Evolutionary conservation across 2,888 invertebrate genomes (phyloP).

Genomic region (Athetis lepigone): DNA sequence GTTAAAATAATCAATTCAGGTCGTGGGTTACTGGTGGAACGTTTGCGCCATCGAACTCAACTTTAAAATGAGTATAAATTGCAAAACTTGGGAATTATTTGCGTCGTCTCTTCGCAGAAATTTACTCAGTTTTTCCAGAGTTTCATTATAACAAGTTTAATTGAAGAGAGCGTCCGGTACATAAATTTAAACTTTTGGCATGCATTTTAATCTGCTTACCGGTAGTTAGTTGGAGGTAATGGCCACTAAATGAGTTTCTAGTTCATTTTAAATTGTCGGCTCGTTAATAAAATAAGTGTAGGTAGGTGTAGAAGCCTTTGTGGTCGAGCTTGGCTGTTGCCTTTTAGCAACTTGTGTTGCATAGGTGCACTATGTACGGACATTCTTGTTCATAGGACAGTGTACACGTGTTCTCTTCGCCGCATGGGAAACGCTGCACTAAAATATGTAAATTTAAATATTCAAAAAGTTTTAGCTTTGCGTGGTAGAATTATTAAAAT

Average conservation of each 20-base stretch:
- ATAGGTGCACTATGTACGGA: conserved; percentile 27
- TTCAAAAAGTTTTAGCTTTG: conserved; percentile 35
- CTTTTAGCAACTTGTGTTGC: conserved; percentile 48
- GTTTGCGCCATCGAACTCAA: conserved; percentile 79
- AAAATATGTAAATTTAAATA: conserved; percentile 38
- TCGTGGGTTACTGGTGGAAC: conserved; percentile 69
- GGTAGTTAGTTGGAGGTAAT: conserved; percentile 82
- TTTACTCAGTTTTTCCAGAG: conserved; percentile 84
- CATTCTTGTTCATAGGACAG: conserved; percentile 44
- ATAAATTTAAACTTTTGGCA: conserved; percentile 88
- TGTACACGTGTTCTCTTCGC: conserved; percentile 42
- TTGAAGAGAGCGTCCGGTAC: conserved; percentile 87
- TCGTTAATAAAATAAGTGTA: conserved; percentile 69
- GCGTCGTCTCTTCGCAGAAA: conserved; percentile 80
- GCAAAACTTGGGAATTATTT: conserved; percentile 87
- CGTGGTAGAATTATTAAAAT: neutral
- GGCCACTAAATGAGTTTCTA: conserved; percentile 82
- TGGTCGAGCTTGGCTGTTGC: conserved; percentile 37
- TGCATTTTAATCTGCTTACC: conserved; percentile 88
- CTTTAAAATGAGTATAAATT: conserved; percentile 86
- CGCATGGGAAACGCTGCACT: conserved; percentile 16
- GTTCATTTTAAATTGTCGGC: conserved; percentile 73
- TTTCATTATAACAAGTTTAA: conserved; percentile 89
- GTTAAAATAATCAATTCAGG: conserved; percentile 77
- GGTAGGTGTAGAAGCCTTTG: conserved; percentile 46